A percentile compares a stretch with the other conserved stretches of the same genome.
These are phyloP conservation scores for Pogonomyrmex californicus DNA, from an alignment of 1,140 invertebrate genomes.

Conservation along the genomic window DNA sequence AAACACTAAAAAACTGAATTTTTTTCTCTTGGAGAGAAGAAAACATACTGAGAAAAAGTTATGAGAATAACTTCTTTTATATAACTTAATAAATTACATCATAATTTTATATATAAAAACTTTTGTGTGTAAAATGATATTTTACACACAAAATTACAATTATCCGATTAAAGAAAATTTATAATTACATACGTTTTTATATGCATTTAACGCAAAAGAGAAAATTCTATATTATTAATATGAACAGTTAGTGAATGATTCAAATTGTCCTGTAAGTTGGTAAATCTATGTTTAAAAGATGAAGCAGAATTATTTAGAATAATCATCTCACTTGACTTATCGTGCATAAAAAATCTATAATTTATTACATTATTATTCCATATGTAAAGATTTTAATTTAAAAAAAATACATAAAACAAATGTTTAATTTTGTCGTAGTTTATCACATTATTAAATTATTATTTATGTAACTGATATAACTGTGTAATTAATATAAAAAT, in stretches of 20 bases:
- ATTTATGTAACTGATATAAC: neutral
- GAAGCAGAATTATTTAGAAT: neutral
- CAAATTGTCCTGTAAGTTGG: neutral
- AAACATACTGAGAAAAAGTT: neutral
- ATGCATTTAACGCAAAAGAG: neutral
- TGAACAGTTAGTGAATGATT: neutral
- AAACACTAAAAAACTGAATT: neutral
- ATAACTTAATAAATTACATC: neutral
- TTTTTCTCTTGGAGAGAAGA: neutral
- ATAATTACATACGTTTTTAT: neutral
- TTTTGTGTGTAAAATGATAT: neutral
- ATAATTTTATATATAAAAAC: neutral
- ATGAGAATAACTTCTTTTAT: neutral
- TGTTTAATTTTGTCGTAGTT: neutral
- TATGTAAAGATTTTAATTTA: neutral
- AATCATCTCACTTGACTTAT: neutral
- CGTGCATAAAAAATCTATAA: neutral
- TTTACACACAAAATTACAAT: neutral
- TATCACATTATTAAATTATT: neutral
- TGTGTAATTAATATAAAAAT: neutral
- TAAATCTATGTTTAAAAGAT: neutral
- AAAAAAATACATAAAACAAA: neutral
- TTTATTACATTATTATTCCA: neutral
- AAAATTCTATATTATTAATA: conserved; percentile 7
- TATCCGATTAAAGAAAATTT: neutral